Evolutionary conservation across 23 tunicate species (phyloP).

Genomic region (Trididemnum miniatum): DNA sequence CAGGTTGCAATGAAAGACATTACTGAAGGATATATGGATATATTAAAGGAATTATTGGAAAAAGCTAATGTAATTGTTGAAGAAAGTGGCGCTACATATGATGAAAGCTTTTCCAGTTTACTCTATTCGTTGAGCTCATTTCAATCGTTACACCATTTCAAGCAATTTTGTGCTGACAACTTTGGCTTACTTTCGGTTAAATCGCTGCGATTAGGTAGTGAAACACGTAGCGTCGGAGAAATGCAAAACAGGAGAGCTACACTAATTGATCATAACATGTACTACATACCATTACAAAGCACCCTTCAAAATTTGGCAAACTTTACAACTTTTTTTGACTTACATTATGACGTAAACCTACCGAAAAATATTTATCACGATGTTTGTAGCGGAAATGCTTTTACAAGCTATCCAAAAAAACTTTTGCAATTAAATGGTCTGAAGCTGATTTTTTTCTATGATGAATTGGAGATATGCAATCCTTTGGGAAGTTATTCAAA

Average conservation of each 20-base stretch:
- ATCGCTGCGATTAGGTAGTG: not conserved
- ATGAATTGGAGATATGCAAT: not conserved
- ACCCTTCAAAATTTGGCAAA: not conserved
- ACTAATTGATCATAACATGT: not conserved
- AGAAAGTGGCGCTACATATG: not conserved
- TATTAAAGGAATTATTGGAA: not conserved
- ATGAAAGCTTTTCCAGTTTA: not conserved
- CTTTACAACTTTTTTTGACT: not conserved
- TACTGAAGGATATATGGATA: not conserved
- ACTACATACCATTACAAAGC: not conserved
- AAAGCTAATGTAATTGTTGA: not conserved
- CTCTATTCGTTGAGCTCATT: not conserved
- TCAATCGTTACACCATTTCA: not conserved
- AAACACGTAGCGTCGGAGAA: not conserved
- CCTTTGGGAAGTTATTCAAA: not conserved
- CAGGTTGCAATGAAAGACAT: not conserved
- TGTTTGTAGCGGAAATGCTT: not conserved
- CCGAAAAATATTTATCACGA: not conserved
- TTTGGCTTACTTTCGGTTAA: not conserved
- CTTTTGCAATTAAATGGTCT: not conserved
- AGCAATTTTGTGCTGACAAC: not conserved
- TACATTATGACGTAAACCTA: not conserved
- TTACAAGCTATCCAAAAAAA: not conserved
- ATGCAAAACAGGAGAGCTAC: not conserved
- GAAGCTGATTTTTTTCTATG: not conserved